Percentiles rank a stretch among this genome's conserved stretches.
Evolutionary conservation across 2,888 invertebrate genomes (phyloP).

Genomic region (Elaeidobius kamerunicus): DNA sequence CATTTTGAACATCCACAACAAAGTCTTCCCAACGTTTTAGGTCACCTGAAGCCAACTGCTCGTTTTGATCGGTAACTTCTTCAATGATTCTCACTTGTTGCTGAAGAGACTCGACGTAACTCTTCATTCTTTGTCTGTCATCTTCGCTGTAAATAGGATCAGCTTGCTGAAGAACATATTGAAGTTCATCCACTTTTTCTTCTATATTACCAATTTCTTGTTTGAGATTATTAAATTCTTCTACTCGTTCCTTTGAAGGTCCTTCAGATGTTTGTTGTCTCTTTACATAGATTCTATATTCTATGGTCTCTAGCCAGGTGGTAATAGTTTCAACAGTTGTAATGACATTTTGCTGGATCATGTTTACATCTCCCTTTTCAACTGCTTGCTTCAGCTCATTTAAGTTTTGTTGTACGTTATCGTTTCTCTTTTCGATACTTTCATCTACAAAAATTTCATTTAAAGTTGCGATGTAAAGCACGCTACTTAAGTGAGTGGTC

Average conservation of each 20-base stretch:
- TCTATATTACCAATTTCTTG: conserved; percentile 66
- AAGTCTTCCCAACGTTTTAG: conserved; percentile 72
- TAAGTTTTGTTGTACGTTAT: conserved; percentile 60
- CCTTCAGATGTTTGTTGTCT: conserved; percentile 57
- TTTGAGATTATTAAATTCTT: conserved; percentile 60
- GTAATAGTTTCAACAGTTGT: conserved; percentile 78
- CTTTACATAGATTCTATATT: conserved; percentile 69
- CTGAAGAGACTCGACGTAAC: conserved; percentile 59
- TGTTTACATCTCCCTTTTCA: conserved; percentile 54
- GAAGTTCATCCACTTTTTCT: conserved; percentile 62
- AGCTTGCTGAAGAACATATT: conserved; percentile 55
- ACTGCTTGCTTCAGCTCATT: conserved; percentile 59
- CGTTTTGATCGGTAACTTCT: conserved; percentile 61
- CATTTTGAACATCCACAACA: conserved; percentile 59
- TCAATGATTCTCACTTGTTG: conserved; percentile 70
- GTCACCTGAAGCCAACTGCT: conserved; percentile 57
- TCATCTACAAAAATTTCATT: conserved; percentile 55
- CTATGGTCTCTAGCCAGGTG: conserved; percentile 81
- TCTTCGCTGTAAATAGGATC: conserved; percentile 51
- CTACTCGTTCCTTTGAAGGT: conserved; percentile 59
- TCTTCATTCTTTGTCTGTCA: conserved; percentile 51
- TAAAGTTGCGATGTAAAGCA: conserved; percentile 60
- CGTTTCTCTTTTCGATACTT: conserved; percentile 55
- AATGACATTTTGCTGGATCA: conserved; percentile 67
- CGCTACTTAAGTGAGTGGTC: conserved; percentile 58